Conservation (phyloP, 2,113 vertebrate genomes). For the Corydoras sp. region DNA sequence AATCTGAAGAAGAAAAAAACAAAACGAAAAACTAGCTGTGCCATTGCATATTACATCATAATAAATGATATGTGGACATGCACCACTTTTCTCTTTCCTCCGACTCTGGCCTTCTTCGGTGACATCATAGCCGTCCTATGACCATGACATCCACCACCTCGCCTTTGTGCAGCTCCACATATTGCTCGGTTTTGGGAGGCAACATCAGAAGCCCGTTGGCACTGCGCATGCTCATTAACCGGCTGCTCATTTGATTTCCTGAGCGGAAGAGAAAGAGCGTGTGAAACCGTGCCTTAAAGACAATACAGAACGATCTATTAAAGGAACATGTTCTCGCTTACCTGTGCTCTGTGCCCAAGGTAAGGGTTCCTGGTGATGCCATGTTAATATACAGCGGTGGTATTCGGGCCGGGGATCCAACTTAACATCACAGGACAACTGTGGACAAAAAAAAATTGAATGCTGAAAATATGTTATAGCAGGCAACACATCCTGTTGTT, state of each 20-base stretch:
- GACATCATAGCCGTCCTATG: conserved; percentile 97
- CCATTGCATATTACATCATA: conserved; percentile 99
- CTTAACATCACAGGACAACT: conserved; percentile 98
- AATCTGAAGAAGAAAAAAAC: conserved; percentile 74
- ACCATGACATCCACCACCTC: conserved; percentile 99
- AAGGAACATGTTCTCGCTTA: conserved; percentile 39
- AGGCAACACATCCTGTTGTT: not conserved
- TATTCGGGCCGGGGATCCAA: conserved; percentile 97
- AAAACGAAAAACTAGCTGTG: conserved; percentile 79
- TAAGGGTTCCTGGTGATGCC: conserved; percentile 98
- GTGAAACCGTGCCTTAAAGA: not conserved
- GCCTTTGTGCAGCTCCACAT: conserved; percentile 97
- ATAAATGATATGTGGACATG: conserved; percentile 98
- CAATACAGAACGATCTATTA: not conserved
- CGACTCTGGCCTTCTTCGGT: conserved; percentile 42
- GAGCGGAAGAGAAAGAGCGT: not conserved
- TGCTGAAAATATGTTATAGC: conserved; percentile 5
- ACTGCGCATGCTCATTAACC: conserved; percentile 98
- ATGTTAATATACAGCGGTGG: conserved; percentile 97
- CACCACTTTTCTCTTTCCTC: conserved; percentile 68
- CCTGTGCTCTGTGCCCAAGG: conserved; percentile 99
- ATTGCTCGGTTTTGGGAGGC: conserved; percentile 99
- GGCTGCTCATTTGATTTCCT: conserved; percentile 99
- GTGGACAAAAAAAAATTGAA: conserved; percentile 11
- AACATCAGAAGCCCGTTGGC: conserved; percentile 99